phyloP scores from a whole-genome alignment of 2,113 vertebrate genomes.

The Ancistrus triradiatus region DNA sequence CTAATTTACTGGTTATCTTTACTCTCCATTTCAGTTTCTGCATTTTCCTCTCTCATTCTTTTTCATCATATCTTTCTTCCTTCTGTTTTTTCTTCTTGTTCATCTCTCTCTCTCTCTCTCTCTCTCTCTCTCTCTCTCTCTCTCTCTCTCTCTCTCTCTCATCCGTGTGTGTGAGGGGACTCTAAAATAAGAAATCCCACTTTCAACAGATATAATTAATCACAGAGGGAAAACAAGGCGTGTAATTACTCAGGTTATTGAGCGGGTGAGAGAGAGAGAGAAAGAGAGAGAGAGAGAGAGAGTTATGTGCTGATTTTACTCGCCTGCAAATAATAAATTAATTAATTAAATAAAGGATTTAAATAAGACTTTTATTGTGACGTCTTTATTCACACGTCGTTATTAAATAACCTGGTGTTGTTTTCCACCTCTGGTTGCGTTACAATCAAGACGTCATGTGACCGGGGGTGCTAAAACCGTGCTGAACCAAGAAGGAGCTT shows the following conservation, averaged over 20 bases:
- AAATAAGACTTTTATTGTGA: not conserved
- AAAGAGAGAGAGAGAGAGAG: not conserved
- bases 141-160: conserved; percentile 7
- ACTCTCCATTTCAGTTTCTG: not conserved
- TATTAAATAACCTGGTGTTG: not conserved
- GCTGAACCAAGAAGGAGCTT: not conserved
- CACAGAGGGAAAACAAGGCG: conserved; percentile 72
- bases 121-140: conserved; percentile 7
- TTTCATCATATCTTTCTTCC: not conserved
- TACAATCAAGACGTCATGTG: too few species aligned
- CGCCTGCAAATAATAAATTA: too few species aligned
- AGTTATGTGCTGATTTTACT: too few species aligned
- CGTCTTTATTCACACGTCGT: not conserved
- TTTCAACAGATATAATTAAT: conserved; percentile 75
- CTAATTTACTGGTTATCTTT: too few species aligned
- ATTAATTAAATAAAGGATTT: not conserved
- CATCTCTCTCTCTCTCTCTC: not conserved
- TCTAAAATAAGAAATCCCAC: conserved; percentile 75
- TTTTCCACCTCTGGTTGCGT: too few species aligned
- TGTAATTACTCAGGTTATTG: conserved; percentile 77
- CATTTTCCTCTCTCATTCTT: not conserved
- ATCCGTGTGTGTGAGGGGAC: conserved; percentile 32
- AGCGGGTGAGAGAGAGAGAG: not conserved
- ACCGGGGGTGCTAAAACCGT: not conserved
- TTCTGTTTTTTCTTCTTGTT: not conserved